phyloP scores from a whole-genome alignment of 1,140 invertebrate genomes.

The Limonius californicus region DNA sequence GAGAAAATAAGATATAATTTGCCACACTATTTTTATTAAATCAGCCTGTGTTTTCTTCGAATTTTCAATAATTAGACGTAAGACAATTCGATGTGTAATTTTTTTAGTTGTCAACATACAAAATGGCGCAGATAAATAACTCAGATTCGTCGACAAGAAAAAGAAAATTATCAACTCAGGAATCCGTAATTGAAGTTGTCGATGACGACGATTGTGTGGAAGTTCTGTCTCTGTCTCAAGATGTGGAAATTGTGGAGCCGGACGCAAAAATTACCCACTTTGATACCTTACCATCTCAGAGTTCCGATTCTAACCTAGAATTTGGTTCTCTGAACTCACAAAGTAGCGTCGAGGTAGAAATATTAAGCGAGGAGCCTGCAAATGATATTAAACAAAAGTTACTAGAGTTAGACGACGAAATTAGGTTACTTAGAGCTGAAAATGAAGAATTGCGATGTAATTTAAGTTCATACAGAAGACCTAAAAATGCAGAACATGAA shows the following conservation, averaged over 20 bases:
- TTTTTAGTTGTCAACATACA: not conserved
- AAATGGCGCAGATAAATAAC: constrained; percentile 26
- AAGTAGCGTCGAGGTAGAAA: not conserved
- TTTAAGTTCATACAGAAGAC: not conserved
- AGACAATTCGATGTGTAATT: not conserved
- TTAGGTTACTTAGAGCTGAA: not conserved
- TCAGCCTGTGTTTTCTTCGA: no score
- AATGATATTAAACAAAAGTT: constrained; percentile 9
- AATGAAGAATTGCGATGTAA: not conserved
- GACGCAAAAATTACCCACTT: not conserved
- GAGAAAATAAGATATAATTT: no score
- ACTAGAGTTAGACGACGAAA: constrained; percentile 15
- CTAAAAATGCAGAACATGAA: not conserved
- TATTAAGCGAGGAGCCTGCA: not conserved
- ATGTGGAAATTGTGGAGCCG: not conserved
- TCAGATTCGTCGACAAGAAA: constrained; percentile 23
- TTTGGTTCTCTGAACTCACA: not conserved
- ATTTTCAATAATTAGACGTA: no score
- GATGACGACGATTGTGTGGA: constrained; percentile 22
- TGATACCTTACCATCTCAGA: not conserved
- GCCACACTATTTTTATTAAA: no score
- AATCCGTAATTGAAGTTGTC: constrained; percentile 21
- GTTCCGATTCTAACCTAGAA: not conserved
- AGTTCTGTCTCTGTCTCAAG: not conserved
- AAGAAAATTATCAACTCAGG: constrained; percentile 22